Evolutionary conservation across 2,797 vertebrate species (phyloP), one percentile per base, ranked within the genome.

Genomic region (Chrosomus eos): DNA sequence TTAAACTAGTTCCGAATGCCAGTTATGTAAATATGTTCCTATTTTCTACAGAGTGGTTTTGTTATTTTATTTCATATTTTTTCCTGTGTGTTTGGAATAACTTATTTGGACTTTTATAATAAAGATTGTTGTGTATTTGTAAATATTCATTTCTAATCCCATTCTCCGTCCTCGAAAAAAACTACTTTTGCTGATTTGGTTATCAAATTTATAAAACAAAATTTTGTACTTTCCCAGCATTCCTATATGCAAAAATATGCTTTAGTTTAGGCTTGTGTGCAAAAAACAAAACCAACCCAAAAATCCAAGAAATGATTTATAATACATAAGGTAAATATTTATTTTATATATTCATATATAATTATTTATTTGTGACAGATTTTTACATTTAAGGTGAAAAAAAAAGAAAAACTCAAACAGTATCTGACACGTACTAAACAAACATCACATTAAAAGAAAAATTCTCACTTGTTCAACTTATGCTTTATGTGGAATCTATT

Each of bases 61-160:
- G 95, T 93, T 91, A 95, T 95, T 96, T 95, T 95, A 95, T 94
- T 95, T 94, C 94, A 90, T 96, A 95, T 95, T 96, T 96, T 74
- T 96, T 93, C 93, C 72, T 43, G 95, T 94, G 93, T 82, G 88
- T 82, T 88, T 86, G 77, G 45, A 80, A 95, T 99, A 98, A 99
- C 93, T 99, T 99, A 98, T 99, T 99, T 95, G 94, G 94, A 95
- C 93, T 96, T 97, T 97, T 96, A 96, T 92, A 95, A 97, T 95
- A 96, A 95, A 95, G 91, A 97, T 97, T 96, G 93, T 95, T 95
- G 96, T 96, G 96, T 96, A 94, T 96, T 95, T 95, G 91, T 94
- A 95, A 91, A 94, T 92, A 66, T 51, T 71, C 1, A 51, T 21
- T 33, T 45, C 14, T n/a, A 38, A 21, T 16, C 68, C 10, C 21